Conservation (phyloP, 2,797 vertebrate species). For the Typhlichthys subterraneus region DNA sequence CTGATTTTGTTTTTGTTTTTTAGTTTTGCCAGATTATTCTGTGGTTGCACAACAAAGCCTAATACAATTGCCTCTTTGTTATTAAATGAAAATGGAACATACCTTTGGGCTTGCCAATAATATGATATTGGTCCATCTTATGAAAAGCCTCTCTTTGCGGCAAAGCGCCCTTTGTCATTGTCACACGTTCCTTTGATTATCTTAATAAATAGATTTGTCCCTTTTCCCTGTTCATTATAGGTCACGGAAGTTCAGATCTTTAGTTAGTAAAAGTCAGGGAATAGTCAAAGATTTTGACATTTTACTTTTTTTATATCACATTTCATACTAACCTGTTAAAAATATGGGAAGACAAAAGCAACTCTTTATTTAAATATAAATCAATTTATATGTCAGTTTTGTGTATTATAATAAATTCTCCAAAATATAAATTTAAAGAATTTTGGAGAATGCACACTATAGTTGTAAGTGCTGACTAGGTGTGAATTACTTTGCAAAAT, state of each 20-base stretch:
- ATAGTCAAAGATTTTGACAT: no score
- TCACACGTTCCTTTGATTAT: neutral
- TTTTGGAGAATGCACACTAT: no score
- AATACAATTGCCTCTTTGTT: slow-evolving; percentile 12
- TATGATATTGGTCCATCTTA: neutral
- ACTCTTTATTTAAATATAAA: neutral
- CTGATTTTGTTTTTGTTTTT: neutral
- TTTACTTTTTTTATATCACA: no score
- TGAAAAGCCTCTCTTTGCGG: neutral
- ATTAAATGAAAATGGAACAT: neutral
- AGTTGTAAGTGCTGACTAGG: neutral
- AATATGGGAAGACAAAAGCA: neutral
- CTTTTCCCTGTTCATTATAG: no score
- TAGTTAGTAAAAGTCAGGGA: no score
- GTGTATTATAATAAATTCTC: no score
- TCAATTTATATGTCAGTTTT: no score
- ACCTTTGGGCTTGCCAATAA: slow-evolving; percentile 4
- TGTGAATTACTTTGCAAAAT: slow-evolving; percentile 19
- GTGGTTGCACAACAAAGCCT: slow-evolving; percentile 6
- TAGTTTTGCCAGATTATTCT: neutral
- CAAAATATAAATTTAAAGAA: no score
- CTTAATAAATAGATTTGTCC: no score
- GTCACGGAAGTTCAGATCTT: no score
- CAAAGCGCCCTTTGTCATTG: neutral
- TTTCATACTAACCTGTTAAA: neutral